Base-by-base conservation (phyloP, 2,797 vertebrate species). In the Meda fulgida region DNA sequence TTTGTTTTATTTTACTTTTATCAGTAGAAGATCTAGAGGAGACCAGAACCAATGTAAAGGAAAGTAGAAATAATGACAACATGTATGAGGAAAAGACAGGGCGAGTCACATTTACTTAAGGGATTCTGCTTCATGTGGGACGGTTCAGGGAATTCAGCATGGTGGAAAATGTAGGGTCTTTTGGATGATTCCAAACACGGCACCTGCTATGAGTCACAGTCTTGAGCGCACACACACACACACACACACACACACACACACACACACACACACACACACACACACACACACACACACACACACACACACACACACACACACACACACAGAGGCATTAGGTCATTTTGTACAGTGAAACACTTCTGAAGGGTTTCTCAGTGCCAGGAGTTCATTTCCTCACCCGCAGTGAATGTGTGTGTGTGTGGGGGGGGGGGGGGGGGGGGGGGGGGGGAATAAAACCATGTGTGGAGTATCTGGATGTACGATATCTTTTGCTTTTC, bases 41-140 rank as follows among this genome's bases (percentile, higher is more conserved):
- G 13, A 43, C 1, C 23, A 26, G 14, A 26, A 26, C 13, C n/a
- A 29, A 16, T 19, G 7, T 46, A 3, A 48, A 29, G 6, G 6
- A 14, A 71, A 26, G 29, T 0, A 46, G 13, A 18, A 8, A 72
- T 3, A 72, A 72, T 70, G 36, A 40, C 67, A 26, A 23, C 23
- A 21, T 58, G 55, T 14, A 4, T 63, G 14, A 63, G 26, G 26
- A 67, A 67, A 36, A 36, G 31, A 67, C 31, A 67, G 29, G 8
- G 34, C 4, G 19, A 29, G 65, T 67, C 65, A 67, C 31, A 29
- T 29, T 63, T 67, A 21, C 31, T n/a, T 55, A 36, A 36, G 78
- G 19, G 51, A 36, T 8, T 82, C 19, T 53, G 38, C 83, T 83
- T 58, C 69, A 86, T 79, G 46, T 2, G 58, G 76, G 81, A 58